Base-by-base conservation (phyloP, 2,888 invertebrate genomes). In the Andrena hattorfiana region DNA sequence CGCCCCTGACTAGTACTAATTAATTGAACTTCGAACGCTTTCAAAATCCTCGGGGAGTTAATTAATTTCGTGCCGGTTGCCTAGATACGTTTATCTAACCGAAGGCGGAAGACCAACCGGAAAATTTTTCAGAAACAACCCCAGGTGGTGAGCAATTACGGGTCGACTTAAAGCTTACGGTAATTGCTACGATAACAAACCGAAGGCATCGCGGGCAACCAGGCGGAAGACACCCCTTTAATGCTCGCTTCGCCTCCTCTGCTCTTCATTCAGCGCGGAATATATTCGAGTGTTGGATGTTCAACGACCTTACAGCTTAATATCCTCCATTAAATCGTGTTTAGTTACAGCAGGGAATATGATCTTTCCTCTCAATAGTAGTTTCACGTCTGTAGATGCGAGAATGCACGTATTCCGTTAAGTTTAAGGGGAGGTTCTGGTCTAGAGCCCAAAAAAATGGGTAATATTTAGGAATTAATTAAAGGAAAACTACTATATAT, bases 41-140 rank as follows among this genome's bases (percentile, higher is more conserved):
- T 7, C 20, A 32, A 71, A 80, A 60, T 60, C 26, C 42, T 26
- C 1, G 16, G 5, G 56, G 32, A 8, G 56, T 51, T 80, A 80
- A 80, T 80, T 78, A 78, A 78, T 60, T 51, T 23, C n/a, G 42
- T 10, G 64, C 16, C 7, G 49, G 32, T 66, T 30, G 10, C 8
- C n/a, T 35, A 7, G 13, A 35, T 20, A n/a, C 56, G 49, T 35
- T 51, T 30, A 20, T 42, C 35, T 42, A 16, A 42, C 10, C 16
- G 26, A n/a, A n/a, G 28, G 28, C 51, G 20, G 32, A 0, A 16
- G 6, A 64, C 2, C 8, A 42, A 20, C 26, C 10, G 20, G 20
- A 3, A 10, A n/a, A 64, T 42, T 32, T 51, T 51, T 23, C 64
- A 3, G 23, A 7, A 20, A 8, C 16, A 20, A 8, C 13, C 4